phyloP scores from a whole-genome alignment of 1,140 invertebrate species.

The Pissodes strobi region DNA sequence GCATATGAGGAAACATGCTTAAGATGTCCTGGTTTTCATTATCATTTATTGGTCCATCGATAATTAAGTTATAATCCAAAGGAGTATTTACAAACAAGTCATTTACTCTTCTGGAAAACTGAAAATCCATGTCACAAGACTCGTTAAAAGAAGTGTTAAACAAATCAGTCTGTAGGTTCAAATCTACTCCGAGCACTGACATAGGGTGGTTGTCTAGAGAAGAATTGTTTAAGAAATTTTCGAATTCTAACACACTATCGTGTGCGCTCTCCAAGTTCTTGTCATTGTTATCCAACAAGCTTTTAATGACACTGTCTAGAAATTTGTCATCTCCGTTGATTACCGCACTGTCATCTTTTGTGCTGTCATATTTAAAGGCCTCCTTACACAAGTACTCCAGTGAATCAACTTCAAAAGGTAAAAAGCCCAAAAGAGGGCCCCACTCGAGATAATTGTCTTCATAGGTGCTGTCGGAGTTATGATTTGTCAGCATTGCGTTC shows the following conservation, averaged over 20 bases:
- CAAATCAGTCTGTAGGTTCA: conserved; percentile 36
- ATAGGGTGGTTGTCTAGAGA: conserved; percentile 33
- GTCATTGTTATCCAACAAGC: conserved; percentile 33
- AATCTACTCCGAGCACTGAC: conserved; percentile 46
- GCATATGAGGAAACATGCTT: conserved; percentile 53
- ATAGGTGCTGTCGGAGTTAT: conserved; percentile 9
- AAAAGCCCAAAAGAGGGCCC: conserved; percentile 26
- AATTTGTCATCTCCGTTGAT: conserved; percentile 41
- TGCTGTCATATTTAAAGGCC: neutral
- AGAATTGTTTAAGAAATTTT: conserved; percentile 27
- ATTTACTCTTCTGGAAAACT: conserved; percentile 25
- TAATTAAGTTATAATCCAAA: conserved; percentile 29
- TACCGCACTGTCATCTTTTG: conserved; percentile 14
- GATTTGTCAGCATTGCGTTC: conserved; percentile 16
- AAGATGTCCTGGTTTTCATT: conserved; percentile 37
- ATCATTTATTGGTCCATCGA: conserved; percentile 8
- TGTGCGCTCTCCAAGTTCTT: conserved; percentile 3
- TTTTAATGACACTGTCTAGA: conserved; percentile 39
- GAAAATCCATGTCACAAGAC: conserved; percentile 31
- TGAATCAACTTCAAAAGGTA: conserved; percentile 36
- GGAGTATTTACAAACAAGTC: conserved; percentile 29
- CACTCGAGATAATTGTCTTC: conserved; percentile 28
- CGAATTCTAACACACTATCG: conserved; percentile 21
- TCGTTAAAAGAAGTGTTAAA: conserved; percentile 17
- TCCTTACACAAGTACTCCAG: conserved; percentile 20